phyloP scores from a whole-genome alignment of 1,140 invertebrate species.

The Drosophila biarmipes region DNA sequence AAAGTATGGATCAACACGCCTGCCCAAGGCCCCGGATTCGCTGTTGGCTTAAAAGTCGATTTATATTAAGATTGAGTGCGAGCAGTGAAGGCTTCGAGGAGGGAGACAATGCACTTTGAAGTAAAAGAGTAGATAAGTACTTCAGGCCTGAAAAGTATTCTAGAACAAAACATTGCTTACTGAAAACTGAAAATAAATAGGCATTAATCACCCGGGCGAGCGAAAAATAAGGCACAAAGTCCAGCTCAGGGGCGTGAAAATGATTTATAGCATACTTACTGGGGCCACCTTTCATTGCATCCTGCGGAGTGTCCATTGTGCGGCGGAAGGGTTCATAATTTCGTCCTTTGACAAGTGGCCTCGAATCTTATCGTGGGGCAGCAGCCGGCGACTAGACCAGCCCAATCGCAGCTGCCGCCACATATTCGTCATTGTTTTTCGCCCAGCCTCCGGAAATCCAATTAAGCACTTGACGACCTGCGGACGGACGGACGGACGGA shows the following conservation, averaged over 20 bases:
- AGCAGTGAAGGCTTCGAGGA: background rate
- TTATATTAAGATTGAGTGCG: conserved; percentile 20
- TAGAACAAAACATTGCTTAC: no score
- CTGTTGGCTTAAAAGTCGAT: conserved; percentile 9
- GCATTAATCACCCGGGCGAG: background rate
- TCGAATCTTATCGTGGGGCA: conserved; percentile 19
- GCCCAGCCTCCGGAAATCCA: conserved; percentile 26
- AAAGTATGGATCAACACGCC: conserved; percentile 37
- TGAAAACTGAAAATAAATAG: background rate
- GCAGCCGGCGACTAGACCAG: background rate
- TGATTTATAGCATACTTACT: background rate
- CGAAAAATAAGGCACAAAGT: background rate
- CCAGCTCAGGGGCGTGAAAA: background rate
- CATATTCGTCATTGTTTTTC: conserved; percentile 30
- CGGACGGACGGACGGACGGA: no score
- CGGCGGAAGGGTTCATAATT: conserved; percentile 18
- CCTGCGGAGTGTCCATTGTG: background rate
- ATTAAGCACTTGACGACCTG: conserved; percentile 31
- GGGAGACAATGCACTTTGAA: conserved; percentile 13
- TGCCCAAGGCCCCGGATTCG: conserved; percentile 1
- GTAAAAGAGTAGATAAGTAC: conserved; percentile 7
- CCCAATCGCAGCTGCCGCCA: conserved; percentile 7
- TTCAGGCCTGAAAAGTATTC: no score
- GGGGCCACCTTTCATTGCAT: background rate
- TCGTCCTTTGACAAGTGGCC: conserved; percentile 5